These are phyloP conservation scores for Hypothenemus hampei DNA, from an alignment of 1,140 invertebrate species.

Conservation along the genomic window DNA sequence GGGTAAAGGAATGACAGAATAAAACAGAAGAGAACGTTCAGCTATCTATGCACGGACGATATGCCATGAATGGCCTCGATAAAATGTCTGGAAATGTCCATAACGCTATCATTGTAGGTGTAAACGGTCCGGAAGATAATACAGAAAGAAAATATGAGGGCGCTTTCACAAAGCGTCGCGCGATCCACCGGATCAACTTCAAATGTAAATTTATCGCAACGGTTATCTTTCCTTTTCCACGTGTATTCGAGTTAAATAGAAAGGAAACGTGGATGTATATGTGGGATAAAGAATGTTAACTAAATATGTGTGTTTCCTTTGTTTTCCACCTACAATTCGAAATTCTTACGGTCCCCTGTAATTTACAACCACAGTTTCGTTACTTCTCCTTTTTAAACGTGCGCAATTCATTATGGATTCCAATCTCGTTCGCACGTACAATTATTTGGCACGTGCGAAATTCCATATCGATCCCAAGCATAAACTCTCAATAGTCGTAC, in stretches of 20 bases:
- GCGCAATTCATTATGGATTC: background rate
- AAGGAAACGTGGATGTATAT: constrained; percentile 21
- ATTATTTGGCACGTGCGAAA: constrained; percentile 13
- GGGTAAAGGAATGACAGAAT: constrained; percentile 1
- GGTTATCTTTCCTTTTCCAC: constrained; percentile 23
- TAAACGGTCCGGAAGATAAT: constrained; percentile 46
- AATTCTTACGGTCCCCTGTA: no score
- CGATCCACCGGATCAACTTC: constrained; percentile 33
- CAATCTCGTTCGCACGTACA: constrained; percentile 1
- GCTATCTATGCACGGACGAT: constrained; percentile 41
- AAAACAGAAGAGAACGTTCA: constrained; percentile 20
- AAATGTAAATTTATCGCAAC: constrained; percentile 34
- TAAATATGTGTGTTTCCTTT: background rate
- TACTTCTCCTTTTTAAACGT: background rate
- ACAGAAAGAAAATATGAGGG: constrained; percentile 39
- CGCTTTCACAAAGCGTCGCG: constrained; percentile 29
- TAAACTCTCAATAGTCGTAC: constrained; percentile 11
- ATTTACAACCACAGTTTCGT: no score
- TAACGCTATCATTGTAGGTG: constrained; percentile 44
- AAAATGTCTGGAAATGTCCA: constrained; percentile 43
- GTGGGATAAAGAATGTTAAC: no score
- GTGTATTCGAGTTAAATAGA: constrained; percentile 23
- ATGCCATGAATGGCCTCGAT: constrained; percentile 43
- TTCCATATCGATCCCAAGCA: constrained; percentile 11
- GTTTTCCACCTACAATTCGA: background rate